These are phyloP conservation scores for Synanthedon tipuliformis DNA, from an alignment of 2,888 invertebrate species.

Conservation along the genomic window DNA sequence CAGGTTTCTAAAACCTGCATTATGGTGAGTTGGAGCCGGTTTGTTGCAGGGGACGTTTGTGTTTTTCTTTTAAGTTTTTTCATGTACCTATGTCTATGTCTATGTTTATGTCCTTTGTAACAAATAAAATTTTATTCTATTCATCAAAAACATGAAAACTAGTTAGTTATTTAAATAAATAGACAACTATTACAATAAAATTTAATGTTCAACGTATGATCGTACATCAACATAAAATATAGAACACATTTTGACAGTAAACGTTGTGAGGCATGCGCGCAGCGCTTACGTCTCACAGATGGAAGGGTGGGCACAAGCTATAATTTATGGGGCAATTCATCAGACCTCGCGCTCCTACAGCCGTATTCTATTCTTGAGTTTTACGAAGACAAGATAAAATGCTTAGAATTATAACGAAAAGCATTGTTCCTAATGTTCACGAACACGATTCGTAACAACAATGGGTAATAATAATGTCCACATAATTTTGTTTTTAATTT, in stretches of 20 bases:
- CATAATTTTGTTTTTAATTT: too few relatives aligned
- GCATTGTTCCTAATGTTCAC: too few relatives aligned
- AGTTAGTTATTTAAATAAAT: background rate
- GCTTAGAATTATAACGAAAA: background rate
- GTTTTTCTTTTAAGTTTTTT: too few relatives aligned
- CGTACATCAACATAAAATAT: background rate
- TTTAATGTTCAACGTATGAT: background rate
- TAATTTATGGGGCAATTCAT: slow-evolving; percentile 43
- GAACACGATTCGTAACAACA: too few relatives aligned
- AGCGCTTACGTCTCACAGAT: slow-evolving; percentile 14
- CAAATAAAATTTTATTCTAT: too few relatives aligned
- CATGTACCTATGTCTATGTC: too few relatives aligned
- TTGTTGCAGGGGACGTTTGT: too few relatives aligned
- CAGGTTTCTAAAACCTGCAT: too few relatives aligned
- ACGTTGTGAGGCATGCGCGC: slow-evolving; percentile 18
- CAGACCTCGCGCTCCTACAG: slow-evolving; percentile 17
- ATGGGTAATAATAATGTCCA: too few relatives aligned
- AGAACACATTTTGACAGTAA: slow-evolving; percentile 16
- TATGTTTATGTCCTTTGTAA: too few relatives aligned
- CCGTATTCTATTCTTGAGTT: background rate
- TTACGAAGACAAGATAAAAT: background rate
- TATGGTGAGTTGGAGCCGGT: too few relatives aligned
- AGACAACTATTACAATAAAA: background rate
- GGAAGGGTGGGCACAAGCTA: slow-evolving; percentile 27
- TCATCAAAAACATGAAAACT: too few relatives aligned